Evolutionary conservation across 2,888 invertebrate genomes (phyloP).

Genomic region (Platycheirus albimanus): DNA sequence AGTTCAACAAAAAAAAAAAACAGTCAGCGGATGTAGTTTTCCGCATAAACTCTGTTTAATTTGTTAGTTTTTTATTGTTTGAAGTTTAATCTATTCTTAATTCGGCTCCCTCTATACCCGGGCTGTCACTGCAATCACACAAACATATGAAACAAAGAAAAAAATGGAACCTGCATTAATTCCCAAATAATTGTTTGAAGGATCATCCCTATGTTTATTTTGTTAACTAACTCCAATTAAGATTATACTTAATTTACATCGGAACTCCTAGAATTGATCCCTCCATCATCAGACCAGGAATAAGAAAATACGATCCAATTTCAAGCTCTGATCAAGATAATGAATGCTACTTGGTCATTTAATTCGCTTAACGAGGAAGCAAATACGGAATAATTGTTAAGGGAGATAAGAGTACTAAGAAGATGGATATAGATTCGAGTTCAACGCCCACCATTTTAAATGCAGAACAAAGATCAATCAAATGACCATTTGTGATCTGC

Average conservation of each 20-base stretch:
- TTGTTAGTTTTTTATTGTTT: too few species aligned
- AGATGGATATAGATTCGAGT: constrained; percentile 40
- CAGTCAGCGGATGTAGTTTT: too few species aligned
- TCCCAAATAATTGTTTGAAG: not conserved
- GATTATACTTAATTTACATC: constrained; percentile 2
- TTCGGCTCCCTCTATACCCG: too few species aligned
- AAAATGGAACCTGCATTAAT: too few species aligned
- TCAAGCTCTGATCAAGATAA: constrained; percentile 28
- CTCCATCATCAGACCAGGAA: not conserved
- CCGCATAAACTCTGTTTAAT: too few species aligned
- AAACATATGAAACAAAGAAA: too few species aligned
- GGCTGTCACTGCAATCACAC: too few species aligned
- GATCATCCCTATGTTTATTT: not conserved
- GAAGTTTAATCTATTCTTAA: too few species aligned
- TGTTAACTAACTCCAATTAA: constrained; percentile 2
- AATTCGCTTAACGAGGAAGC: constrained; percentile 35
- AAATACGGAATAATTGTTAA: constrained; percentile 14
- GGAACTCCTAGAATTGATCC: not conserved
- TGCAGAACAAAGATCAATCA: constrained; percentile 62
- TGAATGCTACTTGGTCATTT: constrained; percentile 20
- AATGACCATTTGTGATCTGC: constrained; percentile 69
- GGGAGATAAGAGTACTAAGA: constrained; percentile 34
- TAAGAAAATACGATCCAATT: constrained; percentile 36
- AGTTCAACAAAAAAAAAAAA: too few species aligned
- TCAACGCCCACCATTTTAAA: constrained; percentile 34